phyloP scores from a whole-genome alignment of 2,113 vertebrate species.

The Osmerus mordax region DNA sequence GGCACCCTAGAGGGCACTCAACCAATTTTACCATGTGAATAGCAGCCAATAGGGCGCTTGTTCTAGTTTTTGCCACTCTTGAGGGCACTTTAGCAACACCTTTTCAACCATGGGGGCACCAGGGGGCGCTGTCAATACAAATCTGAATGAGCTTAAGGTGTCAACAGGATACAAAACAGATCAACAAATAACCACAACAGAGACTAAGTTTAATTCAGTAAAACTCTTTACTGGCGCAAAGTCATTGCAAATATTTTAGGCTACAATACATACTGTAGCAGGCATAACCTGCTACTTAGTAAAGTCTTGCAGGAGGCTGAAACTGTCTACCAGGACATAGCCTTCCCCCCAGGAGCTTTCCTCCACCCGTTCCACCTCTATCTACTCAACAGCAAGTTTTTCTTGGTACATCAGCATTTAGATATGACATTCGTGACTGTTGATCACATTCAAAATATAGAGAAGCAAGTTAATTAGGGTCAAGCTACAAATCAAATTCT shows the following conservation, averaged over 20 bases:
- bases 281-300: constrained; percentile 62
- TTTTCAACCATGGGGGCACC: not conserved
- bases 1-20: not conserved
- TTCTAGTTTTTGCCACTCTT: not conserved
- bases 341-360: constrained; percentile 45
- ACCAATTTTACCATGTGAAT: not conserved
- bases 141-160: too few relatives aligned
- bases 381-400: constrained; percentile 48
- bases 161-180: too few relatives aligned
- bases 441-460: constrained; percentile 70
- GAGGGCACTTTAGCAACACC: not conserved
- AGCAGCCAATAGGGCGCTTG: not conserved
- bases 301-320: constrained; percentile 52
- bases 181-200: constrained; percentile 9
- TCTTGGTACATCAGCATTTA: constrained; percentile 49
- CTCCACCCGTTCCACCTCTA: constrained; percentile 3
- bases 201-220: constrained; percentile 47
- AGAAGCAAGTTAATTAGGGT: constrained; percentile 57
- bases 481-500: constrained; percentile 67
- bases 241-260: constrained; percentile 68
- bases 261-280: constrained; percentile 60
- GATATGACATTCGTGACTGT: constrained; percentile 68
- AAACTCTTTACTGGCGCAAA: constrained; percentile 72
- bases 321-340: constrained; percentile 45
- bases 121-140: too few relatives aligned